Base-by-base conservation (phyloP, 2,888 invertebrate genomes). In the Sepioteuthis lessoniana region DNA sequence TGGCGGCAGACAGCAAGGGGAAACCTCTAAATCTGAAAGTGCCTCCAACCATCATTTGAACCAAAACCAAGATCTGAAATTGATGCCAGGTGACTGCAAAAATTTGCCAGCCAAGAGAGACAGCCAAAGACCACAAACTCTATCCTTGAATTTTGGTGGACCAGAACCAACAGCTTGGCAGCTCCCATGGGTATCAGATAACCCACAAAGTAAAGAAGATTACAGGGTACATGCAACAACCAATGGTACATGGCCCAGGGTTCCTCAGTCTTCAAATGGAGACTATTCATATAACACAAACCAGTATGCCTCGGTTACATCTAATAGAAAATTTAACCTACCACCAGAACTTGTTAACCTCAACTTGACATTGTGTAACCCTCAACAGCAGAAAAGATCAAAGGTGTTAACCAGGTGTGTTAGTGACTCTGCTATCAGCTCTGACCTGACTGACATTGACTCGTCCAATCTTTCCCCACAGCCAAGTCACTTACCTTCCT, bases 341-440 rank as follows among this genome's bases (percentile, higher is more conserved):
- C 76, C 76, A 13, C n/a, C n/a, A n/a, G 47, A 31, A 31, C 35
- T 42, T 4, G 46, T 42, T 47, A 47, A 21, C 47, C 47, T 8
- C 47, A 92, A 92, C 35, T 92, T 92, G 8, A 46, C 37, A 8
- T 92, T 92, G 46, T 92, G 31, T 91, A n/a, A n/a, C 38, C n/a
- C 35, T 4, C 76, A 76, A 35, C 46, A 47, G n/a, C 46, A 92
- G 92, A 92, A n/a, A 5, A 95, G 94, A 50, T 94, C 96, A 35
- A 95, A 96, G 76, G 94, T 94, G n/a, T 94, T 95, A 94, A 95
- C 95, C 7, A 95, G 96, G 38, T 96, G 96, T 93, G 94, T 96
- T 47, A 96, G 96, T 95, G 97, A 97, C 93, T 97, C 97, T 4
- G 97, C 97, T 31, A 96, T 97, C 31, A 96, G 96, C 94, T 97